Base-by-base conservation (phyloP, 1,140 invertebrate genomes). In the Propsilocerus akamusi region DNA sequence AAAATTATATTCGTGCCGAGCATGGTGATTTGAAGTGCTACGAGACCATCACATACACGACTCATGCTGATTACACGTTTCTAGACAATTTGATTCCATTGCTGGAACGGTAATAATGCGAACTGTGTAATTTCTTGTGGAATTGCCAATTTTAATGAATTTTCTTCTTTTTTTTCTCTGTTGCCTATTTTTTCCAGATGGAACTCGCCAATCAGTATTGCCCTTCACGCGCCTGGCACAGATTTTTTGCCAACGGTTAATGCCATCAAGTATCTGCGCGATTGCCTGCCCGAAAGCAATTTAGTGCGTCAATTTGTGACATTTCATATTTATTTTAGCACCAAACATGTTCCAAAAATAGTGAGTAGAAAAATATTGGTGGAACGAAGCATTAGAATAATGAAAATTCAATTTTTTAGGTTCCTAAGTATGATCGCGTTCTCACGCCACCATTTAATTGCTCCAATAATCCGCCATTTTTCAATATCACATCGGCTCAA, bases 21-120 rank as follows among this genome's bases (percentile, higher is more conserved):
- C 72, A 76, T 50, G 73, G 72, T 12, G 58, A 66, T 17, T 55
- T 74, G 25, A 65, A 67, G 63, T 91, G 86, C 61, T 82, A 87
- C 65, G 86, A 90, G 64, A 81, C 77, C 51, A 75, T 95, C 28
- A 95, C 91, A 0, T 91, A 92, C 59, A 92, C 89, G 1, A 94
- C 90, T 7, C 90, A 94, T 62, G 87, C 84, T 2, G 87, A 90
- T 58, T 90, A 80, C 61, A 89, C 88, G 48, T 92, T 91, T 68
- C 72, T 94, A 55, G 86, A 92, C 62, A 93, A 95, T 68, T 69
- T 92, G 47, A 76, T 81, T 59, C 85, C 86, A 26, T 67, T 94
- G 55, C 67, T 90, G 54, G 78, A 88, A 58, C 68, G 72, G 72
- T 74, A 55, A 67, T 64, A 28, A 46, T 30, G 6, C 26, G 12